Conservation (phyloP, 2,113 vertebrate species). For the Rhagologus leucostigma region DNA sequence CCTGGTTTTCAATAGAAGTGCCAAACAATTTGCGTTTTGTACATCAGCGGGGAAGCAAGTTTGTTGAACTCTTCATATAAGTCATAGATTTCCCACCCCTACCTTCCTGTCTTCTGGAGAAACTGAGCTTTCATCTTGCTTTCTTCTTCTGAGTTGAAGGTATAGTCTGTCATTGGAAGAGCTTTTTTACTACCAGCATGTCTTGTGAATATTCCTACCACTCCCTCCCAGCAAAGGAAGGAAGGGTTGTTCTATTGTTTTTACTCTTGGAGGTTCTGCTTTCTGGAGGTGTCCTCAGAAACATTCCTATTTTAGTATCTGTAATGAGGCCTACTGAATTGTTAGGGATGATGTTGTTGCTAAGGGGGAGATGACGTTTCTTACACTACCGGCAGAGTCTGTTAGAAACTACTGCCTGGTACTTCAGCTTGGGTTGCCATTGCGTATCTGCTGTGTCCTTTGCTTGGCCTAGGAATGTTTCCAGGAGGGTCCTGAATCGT, state of each 20-base stretch:
- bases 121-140: background rate
- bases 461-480: background rate
- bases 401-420: background rate
- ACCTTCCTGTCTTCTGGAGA: background rate
- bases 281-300: background rate
- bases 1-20: conserved; percentile 17
- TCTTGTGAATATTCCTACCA: background rate
- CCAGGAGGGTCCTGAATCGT: background rate
- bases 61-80: background rate
- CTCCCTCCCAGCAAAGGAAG: background rate
- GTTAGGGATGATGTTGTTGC: background rate
- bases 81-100: background rate
- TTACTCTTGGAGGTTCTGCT: background rate
- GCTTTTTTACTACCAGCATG: background rate
- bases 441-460: background rate
- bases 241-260: background rate
- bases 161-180: background rate
- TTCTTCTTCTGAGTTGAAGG: background rate
- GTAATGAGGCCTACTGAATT: background rate
- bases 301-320: background rate
- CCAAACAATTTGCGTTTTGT: conserved; percentile 4
- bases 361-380: background rate
- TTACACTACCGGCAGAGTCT: background rate
- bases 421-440: background rate
- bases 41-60: background rate